Evolutionary conservation across 2,797 vertebrate genomes (phyloP), one percentile per base, ranked within the genome.

Genomic region (Arremon brunneinucha): DNA sequence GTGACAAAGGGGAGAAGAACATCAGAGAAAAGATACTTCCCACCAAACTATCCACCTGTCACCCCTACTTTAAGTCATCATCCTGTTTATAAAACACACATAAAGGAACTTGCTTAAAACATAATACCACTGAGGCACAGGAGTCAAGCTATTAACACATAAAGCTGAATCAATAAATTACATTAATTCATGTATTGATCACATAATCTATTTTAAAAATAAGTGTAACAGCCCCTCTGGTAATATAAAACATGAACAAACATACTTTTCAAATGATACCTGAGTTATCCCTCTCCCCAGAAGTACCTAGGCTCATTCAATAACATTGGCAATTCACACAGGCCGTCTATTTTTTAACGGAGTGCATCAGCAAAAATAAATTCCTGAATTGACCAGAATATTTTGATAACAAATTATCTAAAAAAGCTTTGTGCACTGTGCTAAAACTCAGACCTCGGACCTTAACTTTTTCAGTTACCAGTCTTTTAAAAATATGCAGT

Each of bases 61-160:
- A 90, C 68, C 64, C 84, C 41, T 63, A 83, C 79, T 95, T 96
- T 89, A 89, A 93, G 93, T 93, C 94, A 91, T 85, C 70, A 82
- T 82, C 82, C 68, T 90, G 74, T 87, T 90, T 78, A 62, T 64
- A 77, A 83, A 82, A 81, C 44, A 1, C 7, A 41, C 17, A 59
- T 41, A 46, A 80, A 87, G 37, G 9, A 60, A 67, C 64, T 77
- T 70, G 77, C 22, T 89, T 84, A 75, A 94, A 90, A 64, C 44
- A 18, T 59, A 74, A 34, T 63, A 55, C 53, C 49, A 56, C 41
- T 56, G 37, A 83, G 55, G 47, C 50, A 84, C 11, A 76, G 65
- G 89, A 88, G 52, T 72, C 60, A 89, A 87, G 50, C 23, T 80
- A 89, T 79, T 85, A 93, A 70, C 47, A 84, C 39, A 62, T 46